Conservation (phyloP, 2,888 invertebrate genomes). For the Drosophila mayaguana region DNA sequence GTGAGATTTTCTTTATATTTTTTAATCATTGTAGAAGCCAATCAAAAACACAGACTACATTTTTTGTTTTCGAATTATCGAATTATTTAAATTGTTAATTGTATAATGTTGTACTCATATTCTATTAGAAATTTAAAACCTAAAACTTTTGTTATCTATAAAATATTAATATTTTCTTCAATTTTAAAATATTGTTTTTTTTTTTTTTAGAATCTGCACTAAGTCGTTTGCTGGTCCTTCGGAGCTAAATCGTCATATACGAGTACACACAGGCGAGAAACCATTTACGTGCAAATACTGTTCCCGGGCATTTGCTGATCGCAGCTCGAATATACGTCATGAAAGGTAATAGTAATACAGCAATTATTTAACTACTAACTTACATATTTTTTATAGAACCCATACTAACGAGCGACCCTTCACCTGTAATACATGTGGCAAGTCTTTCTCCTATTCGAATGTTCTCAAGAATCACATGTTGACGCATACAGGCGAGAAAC, state of each 20-base stretch:
- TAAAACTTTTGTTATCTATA: too few relatives aligned
- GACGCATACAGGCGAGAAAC: conserved; percentile 84
- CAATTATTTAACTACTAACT: not conserved
- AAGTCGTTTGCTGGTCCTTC: conserved; percentile 84
- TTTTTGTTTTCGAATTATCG: too few relatives aligned
- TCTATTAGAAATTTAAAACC: too few relatives aligned
- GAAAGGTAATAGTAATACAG: conserved; percentile 76
- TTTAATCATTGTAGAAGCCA: not conserved
- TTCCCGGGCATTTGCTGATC: conserved; percentile 84
- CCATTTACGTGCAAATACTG: conserved; percentile 84
- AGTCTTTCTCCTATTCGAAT: conserved; percentile 84
- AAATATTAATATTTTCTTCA: too few relatives aligned
- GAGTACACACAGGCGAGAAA: conserved; percentile 84
- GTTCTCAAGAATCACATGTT: conserved; percentile 84
- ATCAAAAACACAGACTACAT: too few relatives aligned
- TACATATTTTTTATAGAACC: conserved; percentile 67
- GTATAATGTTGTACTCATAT: too few relatives aligned
- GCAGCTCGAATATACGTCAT: conserved; percentile 85
- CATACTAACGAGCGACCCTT: conserved; percentile 85
- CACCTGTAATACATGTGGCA: conserved; percentile 83
- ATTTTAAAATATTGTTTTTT: not conserved
- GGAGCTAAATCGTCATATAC: conserved; percentile 83
- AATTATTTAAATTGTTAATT: too few relatives aligned
- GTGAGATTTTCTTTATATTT: not conserved
- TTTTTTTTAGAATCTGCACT: conserved; percentile 73